A percentile compares a stretch with the other conserved stretches of the same genome.
These are phyloP conservation scores for Oryctolagus cuniculus DNA, from an alignment of 2,113 vertebrate species.

Conservation along the genomic window mOryCun1.1 NC_091432.1:104429501-104430000, in stretches of 20 bases:
- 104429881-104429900: not conserved
- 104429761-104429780: not conserved
- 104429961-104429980: no score
- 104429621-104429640: no score
- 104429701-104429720: not conserved
- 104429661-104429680: not conserved
- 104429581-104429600: not conserved
- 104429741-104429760: not conserved
- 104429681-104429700: not conserved
- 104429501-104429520: not conserved
- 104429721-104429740: not conserved
- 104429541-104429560: not conserved
- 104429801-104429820: not conserved
- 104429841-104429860: not conserved
- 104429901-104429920: accelerated
- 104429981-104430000: not conserved
- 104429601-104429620: not conserved
- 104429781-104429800: not conserved
- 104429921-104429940: not conserved
- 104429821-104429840: not conserved
- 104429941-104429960: not conserved
- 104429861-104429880: no score
- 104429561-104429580: not conserved
- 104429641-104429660: not conserved
- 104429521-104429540: not conserved